Percentiles rank a stretch among this genome's conserved stretches.
Evolutionary conservation across 2,113 vertebrate species (phyloP).

Genomic region (Ellobius talpinus): DNA sequence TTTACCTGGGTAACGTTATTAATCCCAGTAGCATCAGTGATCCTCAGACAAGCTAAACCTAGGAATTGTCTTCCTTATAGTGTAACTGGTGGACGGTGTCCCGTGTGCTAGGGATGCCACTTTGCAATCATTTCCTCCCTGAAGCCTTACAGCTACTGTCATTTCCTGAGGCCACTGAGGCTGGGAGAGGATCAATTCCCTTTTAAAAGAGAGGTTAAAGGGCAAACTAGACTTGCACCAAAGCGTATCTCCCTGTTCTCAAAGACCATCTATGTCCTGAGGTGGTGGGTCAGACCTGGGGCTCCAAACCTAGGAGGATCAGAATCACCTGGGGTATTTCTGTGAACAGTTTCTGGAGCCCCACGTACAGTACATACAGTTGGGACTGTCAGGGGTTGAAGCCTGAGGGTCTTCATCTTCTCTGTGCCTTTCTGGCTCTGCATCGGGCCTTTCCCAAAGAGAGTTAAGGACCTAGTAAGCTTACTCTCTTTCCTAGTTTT

Average conservation of each 20-base stretch:
- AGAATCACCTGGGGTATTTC: not conserved
- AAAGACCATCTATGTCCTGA: not conserved
- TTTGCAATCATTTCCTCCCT: not conserved
- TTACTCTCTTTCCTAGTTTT: no score
- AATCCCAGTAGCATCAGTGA: not conserved
- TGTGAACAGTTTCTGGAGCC: not conserved
- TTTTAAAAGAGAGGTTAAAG: not conserved
- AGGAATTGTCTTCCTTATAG: not conserved
- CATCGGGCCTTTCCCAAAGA: not conserved
- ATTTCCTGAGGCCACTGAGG: not conserved
- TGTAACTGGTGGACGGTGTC: not conserved
- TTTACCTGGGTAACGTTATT: not conserved
- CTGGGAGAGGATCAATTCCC: not conserved
- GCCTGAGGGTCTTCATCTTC: not conserved
- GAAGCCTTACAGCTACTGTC: not conserved
- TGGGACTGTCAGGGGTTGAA: not conserved
- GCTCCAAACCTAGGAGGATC: not conserved
- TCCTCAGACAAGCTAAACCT: not conserved
- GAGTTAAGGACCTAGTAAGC: no score
- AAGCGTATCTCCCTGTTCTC: not conserved
- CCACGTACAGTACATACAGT: not conserved
- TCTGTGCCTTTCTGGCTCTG: not conserved
- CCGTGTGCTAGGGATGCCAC: fast-evolving
- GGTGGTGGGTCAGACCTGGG: not conserved
- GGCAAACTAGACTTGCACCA: not conserved